A percentile compares a stretch with the other conserved stretches of the same genome.
These are phyloP conservation scores for Zoanthus sociatus DNA, from an alignment of 92 coral and sea anemone genomes.

Conservation along the genomic window DNA sequence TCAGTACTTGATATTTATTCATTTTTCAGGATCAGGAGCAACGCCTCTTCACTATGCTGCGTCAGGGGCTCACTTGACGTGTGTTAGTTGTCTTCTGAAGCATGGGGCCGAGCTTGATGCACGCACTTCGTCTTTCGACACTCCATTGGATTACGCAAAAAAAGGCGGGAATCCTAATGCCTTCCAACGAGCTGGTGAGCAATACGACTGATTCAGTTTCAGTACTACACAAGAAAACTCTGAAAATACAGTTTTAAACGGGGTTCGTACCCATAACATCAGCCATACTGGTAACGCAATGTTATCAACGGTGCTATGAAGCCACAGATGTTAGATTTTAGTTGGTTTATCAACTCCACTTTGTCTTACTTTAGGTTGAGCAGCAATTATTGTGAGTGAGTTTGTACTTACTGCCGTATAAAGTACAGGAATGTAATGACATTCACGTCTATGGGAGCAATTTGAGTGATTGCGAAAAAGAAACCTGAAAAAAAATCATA, in stretches of 20 bases:
- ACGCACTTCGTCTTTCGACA: conserved; percentile 71
- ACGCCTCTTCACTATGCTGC: conserved; percentile 94
- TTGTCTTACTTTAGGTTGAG: too few relatives aligned
- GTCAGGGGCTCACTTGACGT: conserved; percentile 85
- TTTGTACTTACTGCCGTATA: too few relatives aligned
- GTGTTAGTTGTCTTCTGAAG: conserved; percentile 84
- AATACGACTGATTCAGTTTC: too few relatives aligned
- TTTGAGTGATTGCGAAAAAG: too few relatives aligned
- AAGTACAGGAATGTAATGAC: too few relatives aligned
- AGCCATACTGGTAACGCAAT: background rate
- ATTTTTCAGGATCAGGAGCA: conserved; percentile 72
- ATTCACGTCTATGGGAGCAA: too few relatives aligned
- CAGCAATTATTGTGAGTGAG: too few relatives aligned
- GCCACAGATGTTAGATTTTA: too few relatives aligned
- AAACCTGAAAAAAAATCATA: too few relatives aligned
- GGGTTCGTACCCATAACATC: background rate
- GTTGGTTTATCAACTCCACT: too few relatives aligned
- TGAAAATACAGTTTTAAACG: background rate
- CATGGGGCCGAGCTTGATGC: conserved; percentile 83
- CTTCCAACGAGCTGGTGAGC: conserved; percentile 87
- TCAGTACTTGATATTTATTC: background rate
- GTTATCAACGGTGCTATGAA: too few relatives aligned
- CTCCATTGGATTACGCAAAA: conserved; percentile 91
- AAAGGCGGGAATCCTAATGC: conserved; percentile 85
- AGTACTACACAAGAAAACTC: background rate